Evolutionary conservation across 2,113 vertebrate genomes (phyloP).

Genomic region (Pleuronectes platessa): DNA sequence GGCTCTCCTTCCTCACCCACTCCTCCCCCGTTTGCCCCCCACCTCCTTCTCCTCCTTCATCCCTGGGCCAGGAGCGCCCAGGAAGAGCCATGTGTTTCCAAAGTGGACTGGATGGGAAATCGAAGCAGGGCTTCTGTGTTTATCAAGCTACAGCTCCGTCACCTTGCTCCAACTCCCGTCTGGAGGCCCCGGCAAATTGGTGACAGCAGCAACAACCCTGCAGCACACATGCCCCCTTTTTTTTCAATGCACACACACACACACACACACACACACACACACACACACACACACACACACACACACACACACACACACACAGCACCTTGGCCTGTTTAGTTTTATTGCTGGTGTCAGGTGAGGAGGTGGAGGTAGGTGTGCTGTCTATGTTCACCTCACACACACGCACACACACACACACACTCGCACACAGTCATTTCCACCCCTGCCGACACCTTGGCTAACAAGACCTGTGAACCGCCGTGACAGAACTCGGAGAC

Average conservation of each 20-base stretch:
- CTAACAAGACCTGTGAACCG: slow-evolving; percentile 79
- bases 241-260: slow-evolving; percentile 30
- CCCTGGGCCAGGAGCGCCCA: slow-evolving; percentile 60
- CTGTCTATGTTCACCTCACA: slow-evolving; percentile 76
- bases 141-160: slow-evolving; percentile 86
- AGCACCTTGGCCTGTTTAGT: slow-evolving; percentile 78
- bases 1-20: slow-evolving; percentile 25
- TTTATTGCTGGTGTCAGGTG: slow-evolving; percentile 82
- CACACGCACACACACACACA: slow-evolving; percentile 33
- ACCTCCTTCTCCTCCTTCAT: slow-evolving; percentile 12
- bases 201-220: slow-evolving; percentile 78
- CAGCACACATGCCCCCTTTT: slow-evolving; percentile 68
- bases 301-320: slow-evolving; percentile 31
- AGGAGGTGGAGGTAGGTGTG: slow-evolving; percentile 78
- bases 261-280: slow-evolving; percentile 35
- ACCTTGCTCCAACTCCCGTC: slow-evolving; percentile 81
- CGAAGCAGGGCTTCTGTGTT: slow-evolving; percentile 85
- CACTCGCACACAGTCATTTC: slow-evolving; percentile 67
- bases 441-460: slow-evolving; percentile 77
- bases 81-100: slow-evolving; percentile 84
- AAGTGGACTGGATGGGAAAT: slow-evolving; percentile 86
- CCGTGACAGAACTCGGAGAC: slow-evolving; percentile 76
- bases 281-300: slow-evolving; percentile 20
- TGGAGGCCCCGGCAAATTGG: slow-evolving; percentile 76
- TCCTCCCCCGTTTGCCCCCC: slow-evolving; percentile 13